These are phyloP conservation scores for Zaprionus inermis DNA, from an alignment of 1,140 invertebrate species.

Conservation along the genomic window DNA sequence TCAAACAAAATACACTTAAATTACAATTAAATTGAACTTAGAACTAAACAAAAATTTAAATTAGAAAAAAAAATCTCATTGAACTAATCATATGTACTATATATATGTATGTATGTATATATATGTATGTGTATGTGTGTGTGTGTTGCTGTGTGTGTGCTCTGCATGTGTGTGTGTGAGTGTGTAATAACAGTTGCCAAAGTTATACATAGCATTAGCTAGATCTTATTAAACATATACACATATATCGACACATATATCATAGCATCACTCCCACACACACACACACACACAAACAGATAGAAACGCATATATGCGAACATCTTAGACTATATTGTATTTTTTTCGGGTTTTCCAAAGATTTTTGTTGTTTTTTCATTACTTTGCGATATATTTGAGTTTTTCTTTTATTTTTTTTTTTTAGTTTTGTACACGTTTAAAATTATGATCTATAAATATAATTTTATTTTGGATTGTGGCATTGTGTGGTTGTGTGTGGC, in stretches of 20 bases:
- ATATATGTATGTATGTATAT: slow-evolving; percentile 8
- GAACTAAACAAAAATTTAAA: slow-evolving; percentile 72
- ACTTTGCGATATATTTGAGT: slow-evolving; percentile 23
- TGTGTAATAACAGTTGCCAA: slow-evolving; percentile 43
- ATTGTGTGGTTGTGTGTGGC: slow-evolving; percentile 20
- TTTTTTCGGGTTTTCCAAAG: slow-evolving; percentile 34
- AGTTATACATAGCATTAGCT: slow-evolving; percentile 8
- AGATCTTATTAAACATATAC: slow-evolving; percentile 54
- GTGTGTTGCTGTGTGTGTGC: slow-evolving; percentile 2
- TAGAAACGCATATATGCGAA: slow-evolving; percentile 42
- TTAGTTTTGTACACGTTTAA: slow-evolving; percentile 44
- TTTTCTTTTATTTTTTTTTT: slow-evolving; percentile 17
- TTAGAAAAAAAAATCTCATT: slow-evolving; percentile 56
- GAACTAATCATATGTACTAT: slow-evolving; percentile 45
- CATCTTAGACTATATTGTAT: slow-evolving; percentile 25
- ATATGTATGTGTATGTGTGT: slow-evolving; percentile 28
- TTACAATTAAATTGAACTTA: slow-evolving; percentile 79
- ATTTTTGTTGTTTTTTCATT: slow-evolving; percentile 3
- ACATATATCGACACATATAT: slow-evolving; percentile 13
- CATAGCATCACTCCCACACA: not conserved
- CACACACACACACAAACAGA: slow-evolving; percentile 39
- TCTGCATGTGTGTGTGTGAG: slow-evolving; percentile 3
- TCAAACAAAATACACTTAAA: slow-evolving; percentile 72
- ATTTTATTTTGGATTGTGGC: slow-evolving; percentile 68
- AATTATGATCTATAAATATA: slow-evolving; percentile 52